These are phyloP conservation scores for Bovichtus variegatus DNA, from an alignment of 2,797 vertebrate genomes.

Conservation along the genomic window DNA sequence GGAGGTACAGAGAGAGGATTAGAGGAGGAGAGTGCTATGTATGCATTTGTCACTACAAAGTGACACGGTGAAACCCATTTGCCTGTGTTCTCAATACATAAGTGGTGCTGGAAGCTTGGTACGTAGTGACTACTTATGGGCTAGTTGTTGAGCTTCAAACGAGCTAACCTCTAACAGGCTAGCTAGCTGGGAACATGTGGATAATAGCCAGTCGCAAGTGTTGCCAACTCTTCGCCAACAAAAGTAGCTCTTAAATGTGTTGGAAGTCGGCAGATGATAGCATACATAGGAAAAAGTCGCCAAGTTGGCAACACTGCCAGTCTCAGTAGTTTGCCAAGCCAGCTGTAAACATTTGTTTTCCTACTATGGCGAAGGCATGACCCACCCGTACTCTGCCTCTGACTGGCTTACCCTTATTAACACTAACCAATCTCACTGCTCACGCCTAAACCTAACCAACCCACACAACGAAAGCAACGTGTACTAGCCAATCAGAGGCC, in stretches of 20 bases:
- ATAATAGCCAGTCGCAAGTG: not conserved
- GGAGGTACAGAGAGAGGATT: not conserved
- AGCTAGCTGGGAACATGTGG: too few species aligned
- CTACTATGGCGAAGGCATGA: too few species aligned
- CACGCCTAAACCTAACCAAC: too few species aligned
- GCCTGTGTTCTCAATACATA: not conserved
- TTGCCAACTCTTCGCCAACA: not conserved
- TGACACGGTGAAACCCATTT: not conserved
- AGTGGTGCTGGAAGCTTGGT: not conserved
- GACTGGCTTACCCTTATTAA: too few species aligned
- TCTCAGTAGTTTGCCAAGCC: too few species aligned
- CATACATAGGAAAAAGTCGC: not conserved
- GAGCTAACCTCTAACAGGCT: not conserved
- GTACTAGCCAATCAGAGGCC: too few species aligned
- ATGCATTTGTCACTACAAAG: not conserved
- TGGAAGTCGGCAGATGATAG: not conserved
- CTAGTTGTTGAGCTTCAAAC: not conserved
- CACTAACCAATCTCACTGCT: too few species aligned
- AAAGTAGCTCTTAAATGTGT: too few species aligned
- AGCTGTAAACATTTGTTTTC: too few species aligned
- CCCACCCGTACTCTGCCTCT: too few species aligned
- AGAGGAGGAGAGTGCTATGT: not conserved
- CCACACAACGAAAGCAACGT: too few species aligned
- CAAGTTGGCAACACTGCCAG: too few species aligned
- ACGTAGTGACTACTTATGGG: not conserved